phyloP scores from a whole-genome alignment of 2,888 invertebrate species.

The Caenorhabditis sinica region DNA sequence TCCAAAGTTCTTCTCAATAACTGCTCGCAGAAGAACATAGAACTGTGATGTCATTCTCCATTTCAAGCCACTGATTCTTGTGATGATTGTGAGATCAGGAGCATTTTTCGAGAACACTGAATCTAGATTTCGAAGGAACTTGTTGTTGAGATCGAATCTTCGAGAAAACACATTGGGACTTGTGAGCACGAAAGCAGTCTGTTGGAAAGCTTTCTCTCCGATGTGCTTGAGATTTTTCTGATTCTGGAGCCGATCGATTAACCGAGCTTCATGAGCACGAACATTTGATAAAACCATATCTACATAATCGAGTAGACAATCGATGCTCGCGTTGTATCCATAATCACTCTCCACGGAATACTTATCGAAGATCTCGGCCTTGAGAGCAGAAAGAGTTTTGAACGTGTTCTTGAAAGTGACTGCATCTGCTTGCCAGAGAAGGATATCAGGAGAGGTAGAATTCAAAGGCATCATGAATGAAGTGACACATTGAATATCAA shows the following conservation, averaged over 20 bases:
- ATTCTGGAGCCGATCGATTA: conserved; percentile 50
- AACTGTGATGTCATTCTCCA: conserved; percentile 79
- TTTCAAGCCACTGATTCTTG: conserved; percentile 63
- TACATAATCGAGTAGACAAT: conserved; percentile 79
- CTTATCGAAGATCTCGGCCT: conserved; percentile 62
- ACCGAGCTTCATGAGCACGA: conserved; percentile 66
- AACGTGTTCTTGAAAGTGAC: conserved; percentile 74
- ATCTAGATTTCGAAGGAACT: conserved; percentile 78
- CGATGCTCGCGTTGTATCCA: conserved; percentile 69
- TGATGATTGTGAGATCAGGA: conserved; percentile 77
- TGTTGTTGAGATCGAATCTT: conserved; percentile 71
- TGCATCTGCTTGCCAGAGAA: conserved; percentile 63
- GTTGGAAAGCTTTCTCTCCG: conserved; percentile 70
- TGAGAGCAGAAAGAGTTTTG: conserved; percentile 57
- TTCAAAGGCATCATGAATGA: conserved; percentile 78
- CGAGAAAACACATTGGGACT: conserved; percentile 71
- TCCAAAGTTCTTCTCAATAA: conserved; percentile 85
- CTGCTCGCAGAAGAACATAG: conserved; percentile 80
- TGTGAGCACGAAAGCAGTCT: conserved; percentile 67
- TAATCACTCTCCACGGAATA: conserved; percentile 68
- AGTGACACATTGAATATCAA: conserved; percentile 71
- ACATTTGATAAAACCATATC: conserved; percentile 64
- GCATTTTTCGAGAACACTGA: conserved; percentile 76
- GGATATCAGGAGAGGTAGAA: conserved; percentile 72
- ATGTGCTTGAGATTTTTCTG: conserved; percentile 43